Evolutionary conservation across 2,113 vertebrate genomes (phyloP).

Genomic region (Muntiacus reevesi): DNA sequence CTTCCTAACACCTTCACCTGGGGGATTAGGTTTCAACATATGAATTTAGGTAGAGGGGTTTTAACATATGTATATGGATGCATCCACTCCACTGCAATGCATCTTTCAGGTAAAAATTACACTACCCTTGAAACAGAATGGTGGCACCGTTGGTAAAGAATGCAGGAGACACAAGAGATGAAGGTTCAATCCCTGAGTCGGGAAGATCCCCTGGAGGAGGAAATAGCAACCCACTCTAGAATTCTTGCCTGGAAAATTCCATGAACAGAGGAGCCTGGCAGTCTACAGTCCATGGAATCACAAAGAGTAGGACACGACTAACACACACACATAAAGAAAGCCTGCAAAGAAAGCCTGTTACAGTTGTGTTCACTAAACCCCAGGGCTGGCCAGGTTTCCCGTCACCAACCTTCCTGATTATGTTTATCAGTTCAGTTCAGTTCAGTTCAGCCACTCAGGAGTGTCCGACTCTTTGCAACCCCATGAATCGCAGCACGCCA

Average conservation of each 20-base stretch:
- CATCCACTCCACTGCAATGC: background rate
- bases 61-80: background rate
- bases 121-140: background rate
- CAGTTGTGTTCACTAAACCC: background rate
- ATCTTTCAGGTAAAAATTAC: background rate
- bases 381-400: background rate
- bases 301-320: background rate
- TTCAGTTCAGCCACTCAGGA: too few relatives aligned
- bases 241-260: background rate
- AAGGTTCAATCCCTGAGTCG: background rate
- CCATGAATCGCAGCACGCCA: too few relatives aligned
- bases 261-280: background rate
- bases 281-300: background rate
- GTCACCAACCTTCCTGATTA: background rate
- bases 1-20: background rate
- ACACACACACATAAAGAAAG: background rate
- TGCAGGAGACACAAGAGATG: background rate
- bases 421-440: too few relatives aligned
- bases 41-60: background rate
- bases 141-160: background rate
- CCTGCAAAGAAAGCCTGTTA: accelerated
- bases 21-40: background rate
- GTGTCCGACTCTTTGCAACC: too few relatives aligned
- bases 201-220: background rate
- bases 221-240: background rate